Conservation (phyloP, 2,797 vertebrate species). For the Rhinoraja longicauda region DNA sequence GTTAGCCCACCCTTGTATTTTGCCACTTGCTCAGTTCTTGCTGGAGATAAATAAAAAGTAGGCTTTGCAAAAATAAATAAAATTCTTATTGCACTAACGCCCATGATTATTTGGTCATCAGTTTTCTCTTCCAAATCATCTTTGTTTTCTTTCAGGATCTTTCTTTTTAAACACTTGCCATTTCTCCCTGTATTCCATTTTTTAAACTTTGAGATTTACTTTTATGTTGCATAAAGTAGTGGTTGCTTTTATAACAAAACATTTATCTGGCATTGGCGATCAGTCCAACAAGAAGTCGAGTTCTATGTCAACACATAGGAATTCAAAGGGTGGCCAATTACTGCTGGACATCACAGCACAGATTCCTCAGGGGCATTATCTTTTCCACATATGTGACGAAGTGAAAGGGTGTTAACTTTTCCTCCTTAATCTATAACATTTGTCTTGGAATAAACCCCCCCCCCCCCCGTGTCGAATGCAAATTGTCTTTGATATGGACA, state of each 20-base stretch:
- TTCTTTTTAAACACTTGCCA: not conserved
- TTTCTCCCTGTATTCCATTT: not conserved
- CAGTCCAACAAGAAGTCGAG: no score
- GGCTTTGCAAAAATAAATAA: not conserved
- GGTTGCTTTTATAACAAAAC: not conserved
- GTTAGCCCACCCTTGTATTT: not conserved
- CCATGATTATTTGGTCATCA: not conserved
- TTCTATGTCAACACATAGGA: not conserved
- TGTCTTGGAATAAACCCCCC: not conserved
- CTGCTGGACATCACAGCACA: not conserved
- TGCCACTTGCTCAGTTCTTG: no score
- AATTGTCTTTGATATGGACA: not conserved
- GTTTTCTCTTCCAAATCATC: not conserved
- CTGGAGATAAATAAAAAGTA: not conserved
- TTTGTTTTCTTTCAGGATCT: not conserved
- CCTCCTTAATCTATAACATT: not conserved
- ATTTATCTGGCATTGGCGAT: not conserved
- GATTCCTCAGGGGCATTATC: not conserved
- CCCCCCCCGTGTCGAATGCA: not conserved
- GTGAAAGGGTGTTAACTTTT: constrained; percentile 27
- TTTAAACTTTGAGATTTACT: no score
- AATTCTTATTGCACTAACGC: not conserved
- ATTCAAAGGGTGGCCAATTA: not conserved
- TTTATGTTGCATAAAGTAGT: not conserved
- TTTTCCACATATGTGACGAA: not conserved